phyloP scores from a whole-genome alignment of 2,888 invertebrate species.

The Pheosia gnoma region DNA sequence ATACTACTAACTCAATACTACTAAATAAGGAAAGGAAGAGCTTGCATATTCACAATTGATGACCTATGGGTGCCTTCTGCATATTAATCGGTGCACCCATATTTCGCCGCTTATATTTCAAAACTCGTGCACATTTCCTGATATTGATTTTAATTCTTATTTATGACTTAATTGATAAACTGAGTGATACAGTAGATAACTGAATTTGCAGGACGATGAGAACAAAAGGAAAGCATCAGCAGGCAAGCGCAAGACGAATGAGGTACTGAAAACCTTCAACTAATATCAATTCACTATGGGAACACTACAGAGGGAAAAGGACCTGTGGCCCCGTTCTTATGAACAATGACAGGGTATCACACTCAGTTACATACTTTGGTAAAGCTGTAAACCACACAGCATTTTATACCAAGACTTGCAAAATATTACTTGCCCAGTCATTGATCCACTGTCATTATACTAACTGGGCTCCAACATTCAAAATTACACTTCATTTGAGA shows the following conservation, averaged over 20 bases:
- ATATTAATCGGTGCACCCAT: too few relatives aligned
- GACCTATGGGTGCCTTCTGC: too few relatives aligned
- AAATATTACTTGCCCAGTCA: too few relatives aligned
- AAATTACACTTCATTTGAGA: neutral
- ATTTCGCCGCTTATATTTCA: too few relatives aligned
- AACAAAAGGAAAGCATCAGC: constrained; percentile 81
- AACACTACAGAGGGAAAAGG: constrained; percentile 74
- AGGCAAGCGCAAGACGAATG: constrained; percentile 81
- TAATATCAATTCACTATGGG: constrained; percentile 59
- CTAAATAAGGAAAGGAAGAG: too few relatives aligned
- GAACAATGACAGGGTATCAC: constrained; percentile 39
- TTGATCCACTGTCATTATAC: neutral
- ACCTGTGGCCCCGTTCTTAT: constrained; percentile 52
- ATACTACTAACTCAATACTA: too few relatives aligned
- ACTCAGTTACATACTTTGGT: neutral
- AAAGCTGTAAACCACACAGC: neutral
- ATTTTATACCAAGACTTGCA: neutral
- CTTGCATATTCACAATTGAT: too few relatives aligned
- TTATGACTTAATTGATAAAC: neutral
- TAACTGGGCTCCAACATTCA: neutral
- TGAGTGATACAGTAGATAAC: constrained; percentile 63
- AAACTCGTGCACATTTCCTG: too few relatives aligned
- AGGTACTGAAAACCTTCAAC: constrained; percentile 84
- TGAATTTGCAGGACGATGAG: constrained; percentile 82
- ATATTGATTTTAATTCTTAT: too few relatives aligned